Evolutionary conservation across 2,113 vertebrate genomes (phyloP), one percentile per base, ranked within the genome.

Genomic region (Hippotragus niger): DNA sequence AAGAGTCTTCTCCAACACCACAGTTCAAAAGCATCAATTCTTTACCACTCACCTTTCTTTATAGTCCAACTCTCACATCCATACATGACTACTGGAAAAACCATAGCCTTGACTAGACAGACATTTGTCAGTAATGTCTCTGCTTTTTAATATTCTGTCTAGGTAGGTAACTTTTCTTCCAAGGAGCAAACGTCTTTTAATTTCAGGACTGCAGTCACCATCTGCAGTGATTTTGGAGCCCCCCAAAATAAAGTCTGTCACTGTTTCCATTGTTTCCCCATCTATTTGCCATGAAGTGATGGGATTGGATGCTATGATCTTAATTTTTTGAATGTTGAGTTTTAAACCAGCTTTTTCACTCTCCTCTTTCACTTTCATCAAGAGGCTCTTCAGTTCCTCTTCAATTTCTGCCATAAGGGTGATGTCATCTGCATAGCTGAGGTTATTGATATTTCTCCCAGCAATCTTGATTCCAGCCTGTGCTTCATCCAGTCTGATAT

Each of bases 31-130:
- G n/a, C 19, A 36, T 71, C n/a, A 21, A 21, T 71, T 71, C 17
- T 36, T 71, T 0, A 1, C 9, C 0, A 0, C 64, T 71, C n/a
- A 23, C n/a, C n/a, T 12, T 71, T 36, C 33, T 36, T 67, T 5
- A 21, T 0, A 36, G 33, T 67, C n/a, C 33, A 67, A 67, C 17
- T 36, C n/a, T 67, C 64, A 67, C n/a, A 36, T 36, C n/a, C 33
- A 67, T 67, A 67, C 33, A 67, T 36, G n/a, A 67, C n/a, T 0
- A 36, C 17, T 5, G 64, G n/a, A 36, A 67, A 67, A 67, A 36
- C 17, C n/a, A 36, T 67, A 67, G n/a, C 64, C 64, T 67, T 67
- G 64, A 67, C 64, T 67, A 67, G 33, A 21, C 4, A 0, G 17
- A 36, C 33, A 5, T 67, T 67, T 36, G 16, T 67, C 9, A 10